phyloP scores from a whole-genome alignment of 2,113 vertebrate genomes.

The Carlito syrichta region DNA sequence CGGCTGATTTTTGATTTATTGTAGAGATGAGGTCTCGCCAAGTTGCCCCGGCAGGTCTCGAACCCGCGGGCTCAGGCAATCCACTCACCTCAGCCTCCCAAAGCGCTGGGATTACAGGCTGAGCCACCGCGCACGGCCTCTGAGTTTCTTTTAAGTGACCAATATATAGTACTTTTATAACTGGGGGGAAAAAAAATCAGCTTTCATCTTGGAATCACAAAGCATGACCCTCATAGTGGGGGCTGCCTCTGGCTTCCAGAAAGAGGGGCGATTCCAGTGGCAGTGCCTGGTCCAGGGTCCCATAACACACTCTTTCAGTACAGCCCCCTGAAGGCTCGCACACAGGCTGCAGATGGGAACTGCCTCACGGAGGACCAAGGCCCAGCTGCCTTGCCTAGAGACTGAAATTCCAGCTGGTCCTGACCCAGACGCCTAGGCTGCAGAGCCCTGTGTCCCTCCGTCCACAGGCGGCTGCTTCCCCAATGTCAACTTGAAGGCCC shows the following conservation, averaged over 20 bases:
- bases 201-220: neutral
- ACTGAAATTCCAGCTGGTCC: neutral
- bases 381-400: neutral
- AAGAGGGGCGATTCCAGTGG: neutral
- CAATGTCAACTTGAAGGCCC: neutral
- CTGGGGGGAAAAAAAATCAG: neutral
- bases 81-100: too few relatives aligned
- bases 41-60: too few relatives aligned
- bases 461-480: neutral
- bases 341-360: neutral
- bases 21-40: too few relatives aligned
- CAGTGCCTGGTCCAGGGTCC: neutral
- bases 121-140: neutral
- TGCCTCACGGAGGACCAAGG: neutral
- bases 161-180: neutral
- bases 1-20: too few relatives aligned
- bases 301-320: neutral
- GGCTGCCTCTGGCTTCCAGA: neutral
- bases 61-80: too few relatives aligned
- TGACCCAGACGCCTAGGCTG: neutral
- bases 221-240: neutral
- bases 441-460: too few relatives aligned
- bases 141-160: neutral
- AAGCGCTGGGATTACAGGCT: neutral
- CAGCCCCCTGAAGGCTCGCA: too few relatives aligned